A percentile compares a stretch with the other conserved stretches of the same genome.
Evolutionary conservation across 2,113 vertebrate genomes (phyloP).

Genomic region (Trogon melanurus): DNA sequence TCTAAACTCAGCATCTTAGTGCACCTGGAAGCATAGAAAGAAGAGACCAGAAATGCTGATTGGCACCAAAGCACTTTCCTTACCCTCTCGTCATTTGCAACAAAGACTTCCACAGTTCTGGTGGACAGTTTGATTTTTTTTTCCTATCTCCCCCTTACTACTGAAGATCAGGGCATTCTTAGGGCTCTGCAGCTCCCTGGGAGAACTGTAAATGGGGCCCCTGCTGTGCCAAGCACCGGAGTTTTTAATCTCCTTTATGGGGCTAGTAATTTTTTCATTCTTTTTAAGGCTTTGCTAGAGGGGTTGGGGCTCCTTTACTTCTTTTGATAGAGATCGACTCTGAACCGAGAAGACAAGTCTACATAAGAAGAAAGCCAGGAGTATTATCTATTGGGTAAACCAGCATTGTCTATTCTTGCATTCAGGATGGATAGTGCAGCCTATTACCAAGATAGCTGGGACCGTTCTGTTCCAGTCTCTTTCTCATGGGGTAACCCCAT

Average conservation of each 20-base stretch:
- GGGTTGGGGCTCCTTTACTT: not conserved
- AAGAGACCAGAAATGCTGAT: not conserved
- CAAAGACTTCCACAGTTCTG: not conserved
- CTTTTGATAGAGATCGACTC: not conserved
- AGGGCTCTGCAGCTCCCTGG: not conserved
- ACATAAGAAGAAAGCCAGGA: not conserved
- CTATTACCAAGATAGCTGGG: not conserved
- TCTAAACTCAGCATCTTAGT: not conserved
- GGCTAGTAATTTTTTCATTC: not conserved
- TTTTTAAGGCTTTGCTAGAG: not conserved
- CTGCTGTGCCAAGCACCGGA: not conserved
- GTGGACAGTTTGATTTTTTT: not conserved
- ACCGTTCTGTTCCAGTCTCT: not conserved
- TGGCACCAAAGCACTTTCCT: not conserved
- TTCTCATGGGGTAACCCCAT: fast-evolving
- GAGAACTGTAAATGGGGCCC: not conserved
- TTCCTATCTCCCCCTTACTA: not conserved
- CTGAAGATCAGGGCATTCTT: not conserved
- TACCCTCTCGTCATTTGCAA: not conserved
- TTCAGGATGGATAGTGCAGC: not conserved
- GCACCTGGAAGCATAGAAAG: not conserved
- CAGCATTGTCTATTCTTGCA: not conserved
- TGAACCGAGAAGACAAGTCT: not conserved
- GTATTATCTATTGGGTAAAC: not conserved
- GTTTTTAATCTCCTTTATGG: not conserved